phyloP scores from a whole-genome alignment of 2,888 invertebrate genomes.

The Chydorus sphaericus region DNA sequence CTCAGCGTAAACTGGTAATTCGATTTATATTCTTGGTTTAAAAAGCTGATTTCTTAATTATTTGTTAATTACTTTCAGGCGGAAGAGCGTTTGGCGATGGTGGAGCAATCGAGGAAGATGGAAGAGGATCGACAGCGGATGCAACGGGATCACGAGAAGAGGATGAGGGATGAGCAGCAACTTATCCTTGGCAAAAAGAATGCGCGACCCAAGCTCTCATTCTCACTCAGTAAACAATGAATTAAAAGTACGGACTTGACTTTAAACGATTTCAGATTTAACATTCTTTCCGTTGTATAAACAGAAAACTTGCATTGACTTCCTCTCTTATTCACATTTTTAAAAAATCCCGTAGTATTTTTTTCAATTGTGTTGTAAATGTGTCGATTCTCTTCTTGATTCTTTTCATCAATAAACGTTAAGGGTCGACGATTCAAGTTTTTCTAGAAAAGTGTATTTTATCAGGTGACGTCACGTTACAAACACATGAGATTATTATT shows the following conservation, averaged over 20 bases:
- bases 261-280: too few species aligned
- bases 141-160: conserved; percentile 83
- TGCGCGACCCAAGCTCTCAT: conserved; percentile 87
- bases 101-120: conserved; percentile 90
- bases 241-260: background rate
- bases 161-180: conserved; percentile 88
- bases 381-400: too few species aligned
- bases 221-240: conserved; percentile 49
- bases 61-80: conserved; percentile 44
- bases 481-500: too few species aligned
- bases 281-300: too few species aligned
- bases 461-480: too few species aligned
- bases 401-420: too few species aligned
- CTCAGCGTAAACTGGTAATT: conserved; percentile 82
- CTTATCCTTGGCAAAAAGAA: conserved; percentile 94
- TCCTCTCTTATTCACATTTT: too few species aligned
- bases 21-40: background rate
- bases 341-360: too few species aligned
- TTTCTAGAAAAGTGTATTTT: too few species aligned
- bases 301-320: too few species aligned
- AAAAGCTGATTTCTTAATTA: background rate
- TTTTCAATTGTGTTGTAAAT: too few species aligned
- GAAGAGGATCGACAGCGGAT: conserved; percentile 86
- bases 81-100: conserved; percentile 89
- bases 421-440: too few species aligned